Conservation (phyloP, 2,113 vertebrate species). For the Ochotona princeps region DNA sequence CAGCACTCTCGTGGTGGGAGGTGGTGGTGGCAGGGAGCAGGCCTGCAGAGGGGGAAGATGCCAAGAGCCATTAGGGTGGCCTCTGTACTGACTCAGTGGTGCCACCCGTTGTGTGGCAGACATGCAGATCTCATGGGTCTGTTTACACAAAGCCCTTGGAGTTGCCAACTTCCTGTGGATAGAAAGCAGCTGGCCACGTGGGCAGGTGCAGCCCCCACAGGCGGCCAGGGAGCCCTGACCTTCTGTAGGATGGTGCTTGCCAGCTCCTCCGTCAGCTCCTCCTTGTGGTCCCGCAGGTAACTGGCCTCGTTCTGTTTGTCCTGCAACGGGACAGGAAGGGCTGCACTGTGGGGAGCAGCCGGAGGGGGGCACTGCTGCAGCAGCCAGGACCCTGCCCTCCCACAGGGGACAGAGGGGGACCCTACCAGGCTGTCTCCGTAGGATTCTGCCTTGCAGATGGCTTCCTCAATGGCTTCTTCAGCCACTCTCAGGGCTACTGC, state of each 20-base stretch:
- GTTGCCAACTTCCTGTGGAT: neutral
- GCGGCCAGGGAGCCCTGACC: conserved; percentile 82
- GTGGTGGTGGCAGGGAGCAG: no score
- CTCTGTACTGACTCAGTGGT: rapidly evolving
- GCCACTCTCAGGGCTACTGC: conserved; percentile 96
- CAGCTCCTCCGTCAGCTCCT: conserved; percentile 97
- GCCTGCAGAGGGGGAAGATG: neutral
- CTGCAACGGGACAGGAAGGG: conserved; percentile 78
- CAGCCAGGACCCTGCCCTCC: neutral
- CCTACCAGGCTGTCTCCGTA: conserved; percentile 95
- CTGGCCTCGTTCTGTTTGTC: conserved; percentile 98
- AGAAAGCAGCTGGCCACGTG: neutral
- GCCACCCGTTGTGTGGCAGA: neutral
- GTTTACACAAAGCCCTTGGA: neutral
- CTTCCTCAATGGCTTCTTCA: conserved; percentile 98
- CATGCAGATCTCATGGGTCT: neutral
- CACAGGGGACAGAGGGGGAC: no score
- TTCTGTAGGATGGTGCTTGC: conserved; percentile 97
- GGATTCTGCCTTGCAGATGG: conserved; percentile 95
- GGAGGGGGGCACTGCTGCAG: no score
- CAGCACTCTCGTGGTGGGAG: no score
- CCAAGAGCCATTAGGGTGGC: neutral
- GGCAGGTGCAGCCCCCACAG: neutral
- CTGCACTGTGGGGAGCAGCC: neutral
- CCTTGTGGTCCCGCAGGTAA: conserved; percentile 96